phyloP scores from a whole-genome alignment of 2,888 invertebrate genomes.

The Philereme vetulata region DNA sequence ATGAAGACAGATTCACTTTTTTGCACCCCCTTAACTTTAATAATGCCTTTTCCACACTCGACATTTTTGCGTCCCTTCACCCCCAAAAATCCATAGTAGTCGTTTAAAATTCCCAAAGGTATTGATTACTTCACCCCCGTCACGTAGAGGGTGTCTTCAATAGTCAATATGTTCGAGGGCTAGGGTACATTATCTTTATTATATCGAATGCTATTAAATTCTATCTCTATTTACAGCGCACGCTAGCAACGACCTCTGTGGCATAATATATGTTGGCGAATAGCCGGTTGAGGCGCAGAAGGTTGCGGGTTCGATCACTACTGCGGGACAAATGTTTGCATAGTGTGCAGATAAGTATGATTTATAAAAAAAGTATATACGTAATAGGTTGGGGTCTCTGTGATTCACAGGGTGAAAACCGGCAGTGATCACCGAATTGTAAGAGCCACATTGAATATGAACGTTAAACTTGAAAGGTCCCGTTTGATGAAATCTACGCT shows the following conservation, averaged over 20 bases:
- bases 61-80: slow-evolving; percentile 24
- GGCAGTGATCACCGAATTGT: too few species aligned
- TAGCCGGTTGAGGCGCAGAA: too few species aligned
- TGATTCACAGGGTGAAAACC: too few species aligned
- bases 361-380: too few species aligned
- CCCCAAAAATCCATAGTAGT: slow-evolving; percentile 59
- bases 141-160: slow-evolving; percentile 50
- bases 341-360: too few species aligned
- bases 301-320: too few species aligned
- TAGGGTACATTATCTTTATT: slow-evolving; percentile 36
- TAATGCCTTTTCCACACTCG: slow-evolving; percentile 2
- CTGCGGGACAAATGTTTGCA: too few species aligned
- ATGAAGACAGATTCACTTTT: not conserved
- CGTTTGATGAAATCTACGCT: too few species aligned
- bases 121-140: slow-evolving; percentile 70
- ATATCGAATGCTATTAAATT: slow-evolving; percentile 28
- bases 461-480: too few species aligned
- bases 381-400: too few species aligned
- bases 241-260: not conserved
- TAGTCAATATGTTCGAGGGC: slow-evolving; percentile 49
- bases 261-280: too few species aligned
- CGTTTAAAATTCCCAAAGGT: slow-evolving; percentile 74
- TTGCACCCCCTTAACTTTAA: slow-evolving; percentile 4
- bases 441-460: too few species aligned
- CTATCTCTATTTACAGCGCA: slow-evolving; percentile 19